These are phyloP conservation scores for Pimpla rufipes DNA, from an alignment of 2,888 invertebrate species.

Conservation along the genomic window DNA sequence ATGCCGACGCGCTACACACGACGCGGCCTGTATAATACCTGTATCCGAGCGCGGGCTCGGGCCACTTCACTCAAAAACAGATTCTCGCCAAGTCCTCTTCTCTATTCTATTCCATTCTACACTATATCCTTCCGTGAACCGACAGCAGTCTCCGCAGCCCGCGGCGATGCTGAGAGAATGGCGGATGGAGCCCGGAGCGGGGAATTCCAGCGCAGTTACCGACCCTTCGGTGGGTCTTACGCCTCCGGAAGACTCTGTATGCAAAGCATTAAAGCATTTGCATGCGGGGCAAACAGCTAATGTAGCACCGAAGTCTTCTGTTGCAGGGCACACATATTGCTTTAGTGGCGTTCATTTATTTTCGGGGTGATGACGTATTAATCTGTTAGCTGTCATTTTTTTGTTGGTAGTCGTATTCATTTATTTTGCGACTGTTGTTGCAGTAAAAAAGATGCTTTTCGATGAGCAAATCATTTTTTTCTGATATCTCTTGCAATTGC, in stretches of 20 bases:
- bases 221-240: conserved; percentile 37
- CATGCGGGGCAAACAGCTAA: not conserved
- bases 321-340: not conserved
- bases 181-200: conserved; percentile 22
- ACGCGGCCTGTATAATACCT: conserved; percentile 6
- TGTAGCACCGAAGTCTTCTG: not conserved
- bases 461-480: not conserved
- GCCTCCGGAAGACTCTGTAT: not conserved
- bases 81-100: conserved; percentile 57
- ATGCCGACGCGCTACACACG: not conserved
- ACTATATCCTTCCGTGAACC: conserved; percentile 55
- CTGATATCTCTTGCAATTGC: not conserved
- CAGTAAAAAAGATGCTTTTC: not conserved
- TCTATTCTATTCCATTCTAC: conserved; percentile 25
- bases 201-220: conserved; percentile 10
- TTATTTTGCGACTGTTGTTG: not conserved
- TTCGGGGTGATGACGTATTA: too few species aligned
- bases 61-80: conserved; percentile 64
- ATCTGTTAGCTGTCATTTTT: too few species aligned
- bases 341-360: not conserved
- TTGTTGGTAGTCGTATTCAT: not conserved
- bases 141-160: conserved; percentile 41
- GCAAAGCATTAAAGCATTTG: not conserved
- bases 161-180: conserved; percentile 48
- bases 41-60: conserved; percentile 39